These are phyloP conservation scores for Helleia helle DNA, from an alignment of 2,888 invertebrate genomes.

Conservation along the genomic window DNA sequence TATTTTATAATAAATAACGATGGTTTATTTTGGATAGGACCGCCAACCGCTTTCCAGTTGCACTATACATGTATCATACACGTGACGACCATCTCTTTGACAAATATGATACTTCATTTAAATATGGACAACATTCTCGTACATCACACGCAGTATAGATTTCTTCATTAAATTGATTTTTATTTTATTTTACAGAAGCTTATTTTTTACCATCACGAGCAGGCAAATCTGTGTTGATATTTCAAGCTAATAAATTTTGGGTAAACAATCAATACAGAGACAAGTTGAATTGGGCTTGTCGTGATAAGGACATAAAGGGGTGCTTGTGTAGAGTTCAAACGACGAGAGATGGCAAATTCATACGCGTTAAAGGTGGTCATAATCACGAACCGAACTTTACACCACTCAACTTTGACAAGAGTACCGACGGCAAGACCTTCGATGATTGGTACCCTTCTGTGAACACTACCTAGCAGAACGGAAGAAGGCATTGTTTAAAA, in stretches of 20 bases:
- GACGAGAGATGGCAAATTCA: slow-evolving; percentile 56
- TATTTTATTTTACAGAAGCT: slow-evolving; percentile 45
- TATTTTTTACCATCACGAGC: slow-evolving; percentile 63
- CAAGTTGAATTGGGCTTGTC: slow-evolving; percentile 65
- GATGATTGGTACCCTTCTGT: slow-evolving; percentile 27
- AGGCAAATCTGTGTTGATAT: slow-evolving; percentile 63
- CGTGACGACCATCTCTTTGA: too few species aligned
- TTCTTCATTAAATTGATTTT: slow-evolving; percentile 15
- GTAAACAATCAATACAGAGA: slow-evolving; percentile 62
- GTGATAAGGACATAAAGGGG: slow-evolving; percentile 56
- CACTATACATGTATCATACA: too few species aligned
- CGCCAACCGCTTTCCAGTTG: too few species aligned
- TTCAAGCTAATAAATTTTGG: slow-evolving; percentile 62
- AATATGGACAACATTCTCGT: too few species aligned
- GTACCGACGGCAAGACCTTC: slow-evolving; percentile 27
- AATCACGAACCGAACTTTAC: slow-evolving; percentile 60
- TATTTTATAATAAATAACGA: too few species aligned
- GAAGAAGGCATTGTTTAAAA: not conserved
- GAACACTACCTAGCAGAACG: slow-evolving; percentile 18
- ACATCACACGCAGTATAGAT: too few species aligned
- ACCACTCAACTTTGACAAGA: slow-evolving; percentile 48
- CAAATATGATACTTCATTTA: too few species aligned
- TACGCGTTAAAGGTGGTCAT: slow-evolving; percentile 52
- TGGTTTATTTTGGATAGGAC: too few species aligned
- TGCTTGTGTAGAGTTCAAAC: slow-evolving; percentile 64